Percentiles rank a stretch among this genome's conserved stretches.
These are phyloP conservation scores for Patiria miniata DNA, from an alignment of 35 echinoderm and acorn worm genomes.

Conservation along the genomic window DNA sequence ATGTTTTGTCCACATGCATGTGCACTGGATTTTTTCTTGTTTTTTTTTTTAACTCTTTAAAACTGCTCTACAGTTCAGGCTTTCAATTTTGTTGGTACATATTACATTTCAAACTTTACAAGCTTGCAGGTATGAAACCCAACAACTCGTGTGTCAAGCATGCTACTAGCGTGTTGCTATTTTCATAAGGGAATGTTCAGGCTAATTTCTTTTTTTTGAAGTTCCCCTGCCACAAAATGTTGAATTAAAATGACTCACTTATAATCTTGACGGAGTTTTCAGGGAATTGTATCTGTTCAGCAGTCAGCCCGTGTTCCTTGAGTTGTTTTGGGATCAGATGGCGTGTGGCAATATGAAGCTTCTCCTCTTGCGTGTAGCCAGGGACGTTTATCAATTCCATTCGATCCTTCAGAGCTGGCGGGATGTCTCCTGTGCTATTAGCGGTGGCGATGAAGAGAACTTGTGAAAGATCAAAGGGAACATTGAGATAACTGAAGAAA, in stretches of 20 bases:
- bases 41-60: no score
- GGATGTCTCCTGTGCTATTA: conserved; percentile 80
- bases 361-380: conserved; percentile 91
- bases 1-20: no score
- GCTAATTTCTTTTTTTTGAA: no score
- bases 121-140: no score
- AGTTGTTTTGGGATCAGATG: conserved; percentile 91
- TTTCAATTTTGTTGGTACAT: no score
- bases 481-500: conserved; percentile 88
- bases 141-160: no score
- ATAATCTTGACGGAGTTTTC: conserved; percentile 81
- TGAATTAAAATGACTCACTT: conserved; percentile 81
- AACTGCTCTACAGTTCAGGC: no score
- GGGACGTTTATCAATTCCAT: conserved; percentile 97
- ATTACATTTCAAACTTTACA: no score
- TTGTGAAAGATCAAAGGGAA: conserved; percentile 99
- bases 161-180: no score
- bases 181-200: no score
- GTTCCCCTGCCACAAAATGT: no score
- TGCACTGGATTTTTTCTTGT: no score
- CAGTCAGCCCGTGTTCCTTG: conserved; percentile 88
- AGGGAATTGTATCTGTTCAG: conserved; percentile 93
- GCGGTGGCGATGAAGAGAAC: conserved; percentile 99
- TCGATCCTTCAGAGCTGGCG: conserved; percentile 82
- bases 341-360: conserved; percentile 79